Conservation (phyloP, 2,113 vertebrate genomes). For the Pundamilia nyererei region DNA sequence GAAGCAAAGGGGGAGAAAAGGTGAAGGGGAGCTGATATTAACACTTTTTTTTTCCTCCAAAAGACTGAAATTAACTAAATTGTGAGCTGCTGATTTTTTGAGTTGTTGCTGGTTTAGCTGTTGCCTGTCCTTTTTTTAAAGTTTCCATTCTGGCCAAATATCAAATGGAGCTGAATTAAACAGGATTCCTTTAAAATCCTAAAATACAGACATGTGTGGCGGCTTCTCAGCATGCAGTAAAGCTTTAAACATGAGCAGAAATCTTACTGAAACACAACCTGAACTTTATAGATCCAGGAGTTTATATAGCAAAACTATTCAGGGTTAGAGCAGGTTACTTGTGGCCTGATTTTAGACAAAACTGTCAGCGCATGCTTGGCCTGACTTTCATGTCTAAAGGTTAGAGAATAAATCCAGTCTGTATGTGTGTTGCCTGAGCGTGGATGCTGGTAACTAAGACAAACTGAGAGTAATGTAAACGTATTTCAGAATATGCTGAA, state of each 20-base stretch:
- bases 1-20: not conserved
- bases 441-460: not conserved
- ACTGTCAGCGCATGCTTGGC: not conserved
- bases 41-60: not conserved
- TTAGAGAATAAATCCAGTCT: not conserved
- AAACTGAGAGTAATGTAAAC: not conserved
- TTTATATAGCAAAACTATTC: not conserved
- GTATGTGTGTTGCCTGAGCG: not conserved
- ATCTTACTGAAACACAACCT: not conserved
- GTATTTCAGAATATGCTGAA: not conserved
- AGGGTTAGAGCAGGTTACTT: not conserved
- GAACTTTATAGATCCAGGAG: not conserved
- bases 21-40: not conserved
- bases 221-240: accelerated
- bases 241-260: not conserved
- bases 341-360: not conserved
- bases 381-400: not conserved
- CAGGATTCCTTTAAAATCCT: not conserved
- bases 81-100: not conserved
- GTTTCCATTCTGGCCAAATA: not conserved
- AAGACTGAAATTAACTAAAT: not conserved
- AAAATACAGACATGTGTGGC: not conserved
- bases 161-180: not conserved
- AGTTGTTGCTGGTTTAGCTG: not conserved
- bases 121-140: not conserved